Evolutionary conservation across 1,140 invertebrate species (phyloP).

Genomic region (Lordiphosa stackelbergi): DNA sequence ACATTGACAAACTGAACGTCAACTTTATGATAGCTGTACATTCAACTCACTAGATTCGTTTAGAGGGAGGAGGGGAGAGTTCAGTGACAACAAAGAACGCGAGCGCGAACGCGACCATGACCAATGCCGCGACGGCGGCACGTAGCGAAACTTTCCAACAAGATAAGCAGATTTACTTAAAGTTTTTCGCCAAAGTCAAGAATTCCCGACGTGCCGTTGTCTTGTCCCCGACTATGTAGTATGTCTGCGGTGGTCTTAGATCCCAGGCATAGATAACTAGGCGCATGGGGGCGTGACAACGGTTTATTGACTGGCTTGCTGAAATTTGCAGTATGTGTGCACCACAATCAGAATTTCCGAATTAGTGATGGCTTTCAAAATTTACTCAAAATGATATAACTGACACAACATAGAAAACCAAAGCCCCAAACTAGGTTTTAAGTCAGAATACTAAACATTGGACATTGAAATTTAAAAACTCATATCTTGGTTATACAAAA

Average conservation of each 20-base stretch:
- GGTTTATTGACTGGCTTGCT: slow-evolving; percentile 16
- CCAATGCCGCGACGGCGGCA: slow-evolving; percentile 57
- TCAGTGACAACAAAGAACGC: slow-evolving; percentile 37
- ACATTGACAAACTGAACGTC: slow-evolving; percentile 54
- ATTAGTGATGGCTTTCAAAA: slow-evolving; percentile 2
- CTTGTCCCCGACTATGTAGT: slow-evolving; percentile 16
- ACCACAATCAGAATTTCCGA: slow-evolving; percentile 11
- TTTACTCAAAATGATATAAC: too few relatives aligned
- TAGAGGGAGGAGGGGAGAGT: not conserved
- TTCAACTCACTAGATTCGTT: slow-evolving; percentile 23
- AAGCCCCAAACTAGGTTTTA: too few relatives aligned
- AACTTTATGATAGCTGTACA: slow-evolving; percentile 63
- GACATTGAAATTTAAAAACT: too few relatives aligned
- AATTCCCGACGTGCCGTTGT: slow-evolving; percentile 54
- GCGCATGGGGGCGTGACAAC: slow-evolving; percentile 18
- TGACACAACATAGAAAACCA: too few relatives aligned
- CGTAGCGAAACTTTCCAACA: slow-evolving; percentile 64
- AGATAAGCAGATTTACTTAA: slow-evolving; percentile 74
- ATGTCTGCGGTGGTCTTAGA: slow-evolving; percentile 22
- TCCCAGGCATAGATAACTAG: slow-evolving; percentile 38
- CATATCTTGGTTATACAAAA: too few relatives aligned
- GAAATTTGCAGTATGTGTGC: slow-evolving; percentile 38
- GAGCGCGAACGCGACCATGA: slow-evolving; percentile 19
- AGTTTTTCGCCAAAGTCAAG: slow-evolving; percentile 59
- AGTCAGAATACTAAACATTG: too few relatives aligned